Evolutionary conservation across 2,113 vertebrate species (phyloP), one percentile per base, ranked within the genome.

Genomic region (Myodes glareolus): DNA sequence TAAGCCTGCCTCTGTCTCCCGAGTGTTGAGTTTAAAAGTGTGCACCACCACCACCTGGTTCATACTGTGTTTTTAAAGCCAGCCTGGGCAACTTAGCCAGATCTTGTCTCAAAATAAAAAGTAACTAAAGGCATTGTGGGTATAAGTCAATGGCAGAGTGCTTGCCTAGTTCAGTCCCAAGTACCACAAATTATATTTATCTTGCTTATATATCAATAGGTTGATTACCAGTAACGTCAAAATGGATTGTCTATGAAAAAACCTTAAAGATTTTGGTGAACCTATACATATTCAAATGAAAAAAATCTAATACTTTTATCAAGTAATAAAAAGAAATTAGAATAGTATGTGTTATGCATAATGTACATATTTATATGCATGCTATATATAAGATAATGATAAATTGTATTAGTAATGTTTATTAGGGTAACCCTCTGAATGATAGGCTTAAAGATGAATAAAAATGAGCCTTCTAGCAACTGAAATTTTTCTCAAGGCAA

Each of bases 401-500:
- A 78, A 87, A 23, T 7, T 86, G 4, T 86, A 39, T 88, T 80
- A 95, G 1, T 92, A 72, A 73, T 95, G 50, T 77, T 31, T 93
- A 58, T 19, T 23, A 96, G 12, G 27, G 75, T 68, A 75, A 90
- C 5, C 3, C 21, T 78, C 4, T 81, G 75, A 91, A 81, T 88
- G 23, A 77, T 70, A 88, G n/a, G 11, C 68, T 94, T 81, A 45
- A 42, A 31, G 21, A 3, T 96, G 58, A 45, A 39, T 77, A 10
- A 70, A 81, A 88, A 33, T 63, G 36, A 45, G 27, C n/a, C 31
- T 73, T 91, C 77, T 84, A 50, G 42, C 76, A 75, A 91, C 10
- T 77, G 33, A 81, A 92, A 67, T 25, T 89, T 92, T 91, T 81
- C 68, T 93, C 45, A 68, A 89, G 31, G 45, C 21, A 87, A 94